phyloP scores from a whole-genome alignment of 2,113 vertebrate species.

The Gallinago paraguaiae region DNA sequence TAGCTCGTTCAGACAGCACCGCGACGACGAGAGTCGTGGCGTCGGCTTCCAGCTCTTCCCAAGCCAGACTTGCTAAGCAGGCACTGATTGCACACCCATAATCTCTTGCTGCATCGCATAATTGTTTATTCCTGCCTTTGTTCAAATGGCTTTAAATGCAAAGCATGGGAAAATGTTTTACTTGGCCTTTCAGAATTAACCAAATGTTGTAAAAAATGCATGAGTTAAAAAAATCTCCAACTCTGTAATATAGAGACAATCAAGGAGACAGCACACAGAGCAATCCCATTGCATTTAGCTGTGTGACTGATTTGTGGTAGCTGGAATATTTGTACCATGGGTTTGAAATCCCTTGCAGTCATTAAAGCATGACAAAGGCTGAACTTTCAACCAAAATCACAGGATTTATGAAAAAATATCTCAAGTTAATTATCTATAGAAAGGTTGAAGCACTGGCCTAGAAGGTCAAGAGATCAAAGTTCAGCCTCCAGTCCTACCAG shows the following conservation, averaged over 20 bases:
- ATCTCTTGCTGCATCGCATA: not conserved
- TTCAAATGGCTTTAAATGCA: not conserved
- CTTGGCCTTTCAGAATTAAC: not conserved
- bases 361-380: not conserved
- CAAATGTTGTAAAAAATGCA: not conserved
- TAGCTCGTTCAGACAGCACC: not conserved
- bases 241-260: not conserved
- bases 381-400: not conserved
- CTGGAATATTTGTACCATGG: accelerated
- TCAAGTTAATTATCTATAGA: not conserved
- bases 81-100: not conserved
- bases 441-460: not conserved
- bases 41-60: not conserved
- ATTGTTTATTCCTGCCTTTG: not conserved
- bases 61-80: not conserved
- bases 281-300: not conserved
- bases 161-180: not conserved
- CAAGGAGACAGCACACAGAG: not conserved
- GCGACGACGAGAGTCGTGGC: accelerated
- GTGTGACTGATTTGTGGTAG: not conserved
- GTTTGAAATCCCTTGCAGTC: not conserved
- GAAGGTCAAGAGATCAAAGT: not conserved
- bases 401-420: not conserved
- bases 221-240: not conserved
- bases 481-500: not conserved